These are phyloP conservation scores for Callosobruchus maculatus DNA, from an alignment of 2,888 invertebrate species.

Conservation along the genomic window DNA sequence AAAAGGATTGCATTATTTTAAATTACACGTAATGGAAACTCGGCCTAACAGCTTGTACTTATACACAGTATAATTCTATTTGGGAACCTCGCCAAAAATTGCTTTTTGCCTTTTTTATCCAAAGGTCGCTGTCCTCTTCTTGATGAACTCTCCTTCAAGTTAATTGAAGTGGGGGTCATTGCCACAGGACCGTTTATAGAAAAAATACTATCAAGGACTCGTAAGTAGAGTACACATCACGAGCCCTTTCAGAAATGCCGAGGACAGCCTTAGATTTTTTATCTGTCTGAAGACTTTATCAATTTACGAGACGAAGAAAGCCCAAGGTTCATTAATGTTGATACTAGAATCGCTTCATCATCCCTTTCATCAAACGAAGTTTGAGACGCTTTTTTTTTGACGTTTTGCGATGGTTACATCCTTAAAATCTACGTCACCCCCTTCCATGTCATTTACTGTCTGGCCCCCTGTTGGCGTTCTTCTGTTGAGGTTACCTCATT, in stretches of 20 bases:
- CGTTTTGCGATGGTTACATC: too few relatives aligned
- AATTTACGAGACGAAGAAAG: neutral
- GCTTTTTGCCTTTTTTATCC: neutral
- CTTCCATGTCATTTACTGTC: too few relatives aligned
- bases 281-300: neutral
- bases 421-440: too few relatives aligned
- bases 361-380: too few relatives aligned
- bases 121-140: neutral
- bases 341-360: neutral
- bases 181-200: neutral
- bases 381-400: too few relatives aligned
- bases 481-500: too few relatives aligned
- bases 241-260: neutral
- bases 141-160: neutral
- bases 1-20: neutral
- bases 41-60: neutral
- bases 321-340: neutral
- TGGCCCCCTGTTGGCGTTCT: too few relatives aligned
- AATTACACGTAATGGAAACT: neutral
- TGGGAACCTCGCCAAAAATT: neutral
- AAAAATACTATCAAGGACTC: neutral
- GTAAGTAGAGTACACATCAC: neutral
- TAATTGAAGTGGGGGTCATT: neutral
- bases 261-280: neutral
- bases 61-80: neutral